Conservation (phyloP, 1,140 invertebrate genomes). For the Drosophila albomicans region DNA sequence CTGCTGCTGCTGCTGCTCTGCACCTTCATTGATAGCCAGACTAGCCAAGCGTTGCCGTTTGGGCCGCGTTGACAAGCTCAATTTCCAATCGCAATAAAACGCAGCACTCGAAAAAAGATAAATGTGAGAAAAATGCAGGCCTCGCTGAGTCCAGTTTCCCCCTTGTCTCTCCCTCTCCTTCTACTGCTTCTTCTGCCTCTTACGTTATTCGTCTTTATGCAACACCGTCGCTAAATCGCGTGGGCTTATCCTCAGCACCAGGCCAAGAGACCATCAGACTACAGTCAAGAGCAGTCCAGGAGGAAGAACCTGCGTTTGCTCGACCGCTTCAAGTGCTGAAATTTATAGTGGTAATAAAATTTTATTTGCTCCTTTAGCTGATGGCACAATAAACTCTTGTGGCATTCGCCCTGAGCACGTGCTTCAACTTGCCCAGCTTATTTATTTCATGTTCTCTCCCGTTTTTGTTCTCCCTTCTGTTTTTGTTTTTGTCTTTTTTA, state of each 20-base stretch:
- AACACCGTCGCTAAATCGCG: conserved; percentile 70
- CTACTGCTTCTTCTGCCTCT: conserved; percentile 54
- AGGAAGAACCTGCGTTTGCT: conserved; percentile 27
- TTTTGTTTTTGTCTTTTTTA: not conserved
- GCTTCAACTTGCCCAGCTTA: conserved; percentile 48
- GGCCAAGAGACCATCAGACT: conserved; percentile 11
- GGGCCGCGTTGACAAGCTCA: conserved; percentile 81
- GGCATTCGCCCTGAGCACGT: conserved; percentile 73
- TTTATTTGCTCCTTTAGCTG: conserved; percentile 83
- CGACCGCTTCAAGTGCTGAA: conserved; percentile 71
- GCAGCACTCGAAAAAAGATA: conserved; percentile 80
- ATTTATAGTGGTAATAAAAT: conserved; percentile 84
- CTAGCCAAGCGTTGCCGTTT: conserved; percentile 74
- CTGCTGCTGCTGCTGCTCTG: not conserved
- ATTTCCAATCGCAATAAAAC: conserved; percentile 84
- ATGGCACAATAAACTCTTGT: conserved; percentile 82
- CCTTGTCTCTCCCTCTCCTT: not conserved
- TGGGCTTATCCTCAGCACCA: conserved; percentile 70
- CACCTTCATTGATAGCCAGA: conserved; percentile 36
- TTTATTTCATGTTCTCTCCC: conserved; percentile 6
- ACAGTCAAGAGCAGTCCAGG: not conserved
- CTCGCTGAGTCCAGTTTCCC: conserved; percentile 31
- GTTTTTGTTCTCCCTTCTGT: conserved; percentile 5
- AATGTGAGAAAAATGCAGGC: conserved; percentile 82
- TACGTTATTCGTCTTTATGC: conserved; percentile 60